Evolutionary conservation across 1,140 invertebrate genomes (phyloP).

Genomic region (Drusus annulatus): DNA sequence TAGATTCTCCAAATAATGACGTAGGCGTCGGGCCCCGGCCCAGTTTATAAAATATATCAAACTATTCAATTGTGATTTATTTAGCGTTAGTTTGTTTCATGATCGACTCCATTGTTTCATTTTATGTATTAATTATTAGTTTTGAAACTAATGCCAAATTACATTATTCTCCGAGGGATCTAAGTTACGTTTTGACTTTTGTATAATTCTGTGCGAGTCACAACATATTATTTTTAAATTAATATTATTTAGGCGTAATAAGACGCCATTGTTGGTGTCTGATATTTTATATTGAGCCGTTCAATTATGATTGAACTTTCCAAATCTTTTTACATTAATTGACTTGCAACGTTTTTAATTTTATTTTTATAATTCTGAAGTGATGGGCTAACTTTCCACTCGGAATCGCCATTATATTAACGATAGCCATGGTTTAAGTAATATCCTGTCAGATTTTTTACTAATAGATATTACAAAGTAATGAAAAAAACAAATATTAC

Average conservation of each 20-base stretch:
- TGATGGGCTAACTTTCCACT: neutral
- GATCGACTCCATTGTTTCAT: neutral
- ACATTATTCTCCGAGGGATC: constrained; percentile 2
- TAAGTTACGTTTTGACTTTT: neutral
- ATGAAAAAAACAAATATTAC: neutral
- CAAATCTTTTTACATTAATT: no score
- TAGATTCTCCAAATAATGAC: constrained; percentile 12
- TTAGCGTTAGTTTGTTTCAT: constrained; percentile 36
- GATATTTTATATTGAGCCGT: no score
- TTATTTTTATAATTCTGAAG: neutral
- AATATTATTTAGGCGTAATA: neutral
- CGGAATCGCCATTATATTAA: constrained; percentile 7
- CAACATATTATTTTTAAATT: neutral
- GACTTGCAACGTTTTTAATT: no score
- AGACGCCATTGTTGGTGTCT: neutral
- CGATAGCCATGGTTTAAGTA: constrained; percentile 8
- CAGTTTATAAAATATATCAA: neutral
- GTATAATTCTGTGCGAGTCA: neutral
- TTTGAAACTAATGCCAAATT: constrained; percentile 38
- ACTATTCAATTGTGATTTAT: constrained; percentile 35
- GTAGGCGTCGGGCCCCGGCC: neutral
- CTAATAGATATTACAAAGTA: constrained; percentile 16
- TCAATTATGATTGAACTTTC: no score
- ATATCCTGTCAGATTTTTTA: constrained; percentile 8
- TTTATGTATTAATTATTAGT: constrained; percentile 18